Evolutionary conservation across 2,113 vertebrate genomes (phyloP), one percentile per base, ranked within the genome.

Genomic region (Pipra filicauda): DNA sequence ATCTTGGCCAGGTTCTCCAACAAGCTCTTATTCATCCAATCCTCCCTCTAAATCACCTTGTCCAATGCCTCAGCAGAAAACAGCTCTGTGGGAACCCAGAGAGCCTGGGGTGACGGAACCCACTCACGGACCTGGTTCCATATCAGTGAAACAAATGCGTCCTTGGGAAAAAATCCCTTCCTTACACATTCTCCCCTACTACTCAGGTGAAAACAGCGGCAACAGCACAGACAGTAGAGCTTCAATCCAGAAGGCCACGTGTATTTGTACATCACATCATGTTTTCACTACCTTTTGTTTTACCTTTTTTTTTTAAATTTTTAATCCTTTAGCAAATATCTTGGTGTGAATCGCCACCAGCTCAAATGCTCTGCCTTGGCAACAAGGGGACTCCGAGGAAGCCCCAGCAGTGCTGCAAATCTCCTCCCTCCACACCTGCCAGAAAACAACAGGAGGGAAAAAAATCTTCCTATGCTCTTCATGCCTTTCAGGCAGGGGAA

Each of bases 401-500:
- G 22, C 14, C 39, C 20, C 3, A 31, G 31, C 1, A 2, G 16
- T 33, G 27, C 20, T 0, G 0, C 3, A 1, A 9, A n/a, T 12
- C 41, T 46, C 65, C 43, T 26, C 19, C 19, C 44, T 44, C n/a
- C n/a, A 44, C 23, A 12, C 3, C 8, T 14, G 15, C 17, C 2
- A 0, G 14, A 26, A 69, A 69, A 5, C 10, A 65, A 19, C 0
- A 6, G 1, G 11, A 41, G 5, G 48, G 37, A 37, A 14, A 37
- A 12, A 30, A 22, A 49, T 8, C 8, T 22, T 6, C 2, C 51
- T 8, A 8, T 39, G 31, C 14, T 6, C 23, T 13, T 27, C 19
- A 3, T 2, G 37, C 41, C 33, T 46, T 43, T 31, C 13, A 37
- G 65, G 18, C 17, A 4, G 21, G 9, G 31, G 31, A 30, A 30